Conservation (phyloP, 1,140 invertebrate genomes). For the Leptestheria dahalacensis region DNA sequence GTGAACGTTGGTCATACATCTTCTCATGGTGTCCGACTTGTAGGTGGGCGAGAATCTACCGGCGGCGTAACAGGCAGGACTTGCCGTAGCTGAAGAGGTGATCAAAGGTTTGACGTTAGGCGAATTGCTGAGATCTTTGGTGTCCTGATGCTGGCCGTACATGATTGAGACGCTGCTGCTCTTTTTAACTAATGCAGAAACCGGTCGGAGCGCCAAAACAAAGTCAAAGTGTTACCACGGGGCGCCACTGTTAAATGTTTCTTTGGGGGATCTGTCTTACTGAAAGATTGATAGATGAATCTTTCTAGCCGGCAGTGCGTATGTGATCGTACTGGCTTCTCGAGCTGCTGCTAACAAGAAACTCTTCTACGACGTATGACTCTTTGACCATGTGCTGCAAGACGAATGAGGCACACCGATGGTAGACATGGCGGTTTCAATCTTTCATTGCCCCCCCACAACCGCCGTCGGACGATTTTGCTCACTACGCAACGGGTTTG, state of each 20-base stretch:
- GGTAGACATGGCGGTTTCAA: background rate
- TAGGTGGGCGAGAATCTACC: background rate
- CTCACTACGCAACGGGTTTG: background rate
- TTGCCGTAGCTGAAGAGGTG: background rate
- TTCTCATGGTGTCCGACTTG: background rate
- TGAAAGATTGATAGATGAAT: no score
- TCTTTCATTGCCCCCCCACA: background rate
- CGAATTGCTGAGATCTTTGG: background rate
- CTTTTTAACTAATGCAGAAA: no score
- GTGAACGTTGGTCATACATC: background rate
- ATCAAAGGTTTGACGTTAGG: background rate
- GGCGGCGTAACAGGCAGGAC: background rate
- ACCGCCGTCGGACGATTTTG: no score
- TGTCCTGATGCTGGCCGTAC: background rate
- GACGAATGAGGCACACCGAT: background rate
- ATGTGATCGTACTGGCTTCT: no score
- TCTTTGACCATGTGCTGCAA: background rate
- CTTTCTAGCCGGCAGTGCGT: no score
- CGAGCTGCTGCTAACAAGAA: no score
- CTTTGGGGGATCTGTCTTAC: no score
- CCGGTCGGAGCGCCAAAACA: no score
- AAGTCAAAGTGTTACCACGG: no score
- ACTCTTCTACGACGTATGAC: background rate
- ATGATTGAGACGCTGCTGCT: no score
- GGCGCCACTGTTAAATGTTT: no score